phyloP scores from a whole-genome alignment of 1,140 invertebrate genomes.

The Euwallacea fornicatus region DNA sequence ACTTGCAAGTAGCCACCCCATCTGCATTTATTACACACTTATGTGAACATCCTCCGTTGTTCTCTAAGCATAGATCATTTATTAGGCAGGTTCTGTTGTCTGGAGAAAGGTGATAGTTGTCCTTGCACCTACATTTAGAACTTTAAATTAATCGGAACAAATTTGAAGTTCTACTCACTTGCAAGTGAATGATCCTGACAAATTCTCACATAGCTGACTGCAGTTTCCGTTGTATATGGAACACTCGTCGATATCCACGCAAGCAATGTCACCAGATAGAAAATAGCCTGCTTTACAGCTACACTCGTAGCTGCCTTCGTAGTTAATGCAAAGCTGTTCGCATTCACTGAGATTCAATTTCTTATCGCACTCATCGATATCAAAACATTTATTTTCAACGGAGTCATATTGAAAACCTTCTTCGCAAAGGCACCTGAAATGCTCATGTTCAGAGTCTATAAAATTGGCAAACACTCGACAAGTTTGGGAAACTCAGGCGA shows the following conservation, averaged over 20 bases:
- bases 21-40: conserved; percentile 62
- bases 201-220: conserved; percentile 65
- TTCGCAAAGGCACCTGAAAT: conserved; percentile 58
- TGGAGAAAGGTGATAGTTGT: conserved; percentile 52
- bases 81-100: conserved; percentile 48
- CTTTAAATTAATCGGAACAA: conserved; percentile 5
- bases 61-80: conserved; percentile 54
- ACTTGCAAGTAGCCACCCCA: conserved; percentile 61
- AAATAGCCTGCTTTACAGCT: conserved; percentile 61
- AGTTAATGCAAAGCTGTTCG: conserved; percentile 55
- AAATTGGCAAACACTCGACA: too few species aligned
- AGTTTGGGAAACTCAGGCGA: too few species aligned
- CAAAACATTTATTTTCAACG: conserved; percentile 56
- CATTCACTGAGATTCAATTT: conserved; percentile 52
- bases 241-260: conserved; percentile 70
- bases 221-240: conserved; percentile 57
- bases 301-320: conserved; percentile 61
- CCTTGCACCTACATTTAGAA: conserved; percentile 7
- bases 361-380: conserved; percentile 77
- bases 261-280: conserved; percentile 53
- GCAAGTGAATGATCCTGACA: conserved; percentile 65
- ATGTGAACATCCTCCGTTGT: conserved; percentile 69
- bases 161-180: conserved; percentile 57
- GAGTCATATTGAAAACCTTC: conserved; percentile 49
- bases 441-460: too few species aligned